Conservation (phyloP, 2,113 vertebrate genomes). For the Periophthalmus modestus region DNA sequence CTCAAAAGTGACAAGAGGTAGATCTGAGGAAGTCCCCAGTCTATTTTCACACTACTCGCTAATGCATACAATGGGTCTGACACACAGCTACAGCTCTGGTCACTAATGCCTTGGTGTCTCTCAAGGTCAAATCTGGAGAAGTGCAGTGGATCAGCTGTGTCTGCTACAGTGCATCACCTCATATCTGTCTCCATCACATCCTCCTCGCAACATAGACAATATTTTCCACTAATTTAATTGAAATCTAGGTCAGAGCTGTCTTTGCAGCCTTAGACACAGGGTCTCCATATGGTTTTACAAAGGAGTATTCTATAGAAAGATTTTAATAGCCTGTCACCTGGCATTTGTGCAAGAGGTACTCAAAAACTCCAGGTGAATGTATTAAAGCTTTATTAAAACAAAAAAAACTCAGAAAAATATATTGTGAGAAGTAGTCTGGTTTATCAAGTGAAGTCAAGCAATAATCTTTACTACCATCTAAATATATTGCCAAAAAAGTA, state of each 20-base stretch:
- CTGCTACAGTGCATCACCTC: conserved; percentile 39
- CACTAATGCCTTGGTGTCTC: conserved; percentile 18
- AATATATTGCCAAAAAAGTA: too few relatives aligned
- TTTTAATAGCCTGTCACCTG: background rate
- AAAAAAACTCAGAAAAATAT: too few relatives aligned
- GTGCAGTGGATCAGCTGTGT: conserved; percentile 71
- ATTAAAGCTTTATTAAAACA: background rate
- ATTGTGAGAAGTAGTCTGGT: too few relatives aligned
- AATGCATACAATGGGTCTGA: conserved; percentile 45
- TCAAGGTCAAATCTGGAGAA: conserved; percentile 41
- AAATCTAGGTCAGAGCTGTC: background rate
- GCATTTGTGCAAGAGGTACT: background rate
- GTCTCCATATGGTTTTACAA: background rate
- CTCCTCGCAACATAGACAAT: background rate
- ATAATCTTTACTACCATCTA: too few relatives aligned
- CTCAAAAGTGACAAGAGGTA: conserved; percentile 45
- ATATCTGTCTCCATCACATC: conserved; percentile 15
- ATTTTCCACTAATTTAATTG: conserved; percentile 8
- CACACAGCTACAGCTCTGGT: conserved; percentile 7
- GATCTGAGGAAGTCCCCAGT: conserved; percentile 56
- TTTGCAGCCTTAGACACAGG: background rate
- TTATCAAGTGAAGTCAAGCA: too few relatives aligned
- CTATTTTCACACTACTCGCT: conserved; percentile 56
- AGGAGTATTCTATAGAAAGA: background rate
- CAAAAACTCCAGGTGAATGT: background rate